Conservation (phyloP, 2,888 invertebrate species). For the Eulithis testata region DNA sequence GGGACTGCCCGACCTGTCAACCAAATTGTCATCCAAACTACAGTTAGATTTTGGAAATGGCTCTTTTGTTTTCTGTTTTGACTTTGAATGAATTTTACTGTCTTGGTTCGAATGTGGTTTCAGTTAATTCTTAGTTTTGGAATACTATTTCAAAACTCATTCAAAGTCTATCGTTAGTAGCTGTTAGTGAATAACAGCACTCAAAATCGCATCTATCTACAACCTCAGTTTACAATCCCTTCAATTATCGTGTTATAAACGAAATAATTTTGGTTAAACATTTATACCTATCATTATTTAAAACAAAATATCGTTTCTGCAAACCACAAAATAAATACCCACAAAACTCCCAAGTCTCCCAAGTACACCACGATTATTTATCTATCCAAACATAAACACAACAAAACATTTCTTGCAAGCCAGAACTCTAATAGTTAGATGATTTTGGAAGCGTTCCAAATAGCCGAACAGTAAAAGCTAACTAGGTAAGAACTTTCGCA, state of each 20-base stretch:
- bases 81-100: slow-evolving; percentile 72
- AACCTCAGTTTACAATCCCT: slow-evolving; percentile 41
- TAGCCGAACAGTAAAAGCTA: slow-evolving; percentile 43
- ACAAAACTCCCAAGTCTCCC: slow-evolving; percentile 48
- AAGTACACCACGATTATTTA: slow-evolving; percentile 49
- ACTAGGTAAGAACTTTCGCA: slow-evolving; percentile 32
- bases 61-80: slow-evolving; percentile 41
- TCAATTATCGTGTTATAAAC: slow-evolving; percentile 34
- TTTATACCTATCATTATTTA: slow-evolving; percentile 32
- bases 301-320: slow-evolving; percentile 43
- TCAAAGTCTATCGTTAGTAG: slow-evolving; percentile 82
- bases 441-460: slow-evolving; percentile 48
- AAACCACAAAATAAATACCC: slow-evolving; percentile 44
- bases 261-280: slow-evolving; percentile 35
- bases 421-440: slow-evolving; percentile 39
- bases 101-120: not conserved
- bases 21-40: slow-evolving; percentile 77
- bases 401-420: slow-evolving; percentile 46
- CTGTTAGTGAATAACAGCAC: slow-evolving; percentile 83
- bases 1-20: slow-evolving; percentile 93
- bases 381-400: slow-evolving; percentile 46
- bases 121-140: not conserved
- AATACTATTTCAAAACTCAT: slow-evolving; percentile 53
- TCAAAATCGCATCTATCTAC: slow-evolving; percentile 57
- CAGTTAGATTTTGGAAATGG: slow-evolving; percentile 68